These are phyloP conservation scores for Nicator chloris DNA, from an alignment of 2,113 vertebrate genomes.

Conservation along the genomic window DNA sequence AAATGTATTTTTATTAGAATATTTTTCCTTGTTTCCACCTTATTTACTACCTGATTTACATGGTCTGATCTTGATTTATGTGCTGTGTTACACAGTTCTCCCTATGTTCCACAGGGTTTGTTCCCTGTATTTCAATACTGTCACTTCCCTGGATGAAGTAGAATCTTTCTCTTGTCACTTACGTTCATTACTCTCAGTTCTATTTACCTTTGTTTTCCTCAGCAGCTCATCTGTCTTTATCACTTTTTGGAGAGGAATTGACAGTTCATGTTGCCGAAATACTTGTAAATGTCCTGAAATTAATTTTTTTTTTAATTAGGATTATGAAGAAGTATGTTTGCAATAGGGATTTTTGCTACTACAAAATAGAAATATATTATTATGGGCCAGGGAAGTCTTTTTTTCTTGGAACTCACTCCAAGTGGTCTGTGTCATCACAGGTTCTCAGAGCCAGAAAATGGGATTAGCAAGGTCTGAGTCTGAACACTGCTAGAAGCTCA, in stretches of 20 bases:
- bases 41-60: not conserved
- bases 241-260: not conserved
- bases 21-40: not conserved
- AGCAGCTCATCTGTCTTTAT: not conserved
- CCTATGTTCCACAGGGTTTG: not conserved
- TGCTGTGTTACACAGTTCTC: not conserved
- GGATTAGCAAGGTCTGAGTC: not conserved
- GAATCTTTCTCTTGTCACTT: not conserved
- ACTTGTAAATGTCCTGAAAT: not conserved
- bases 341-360: not conserved
- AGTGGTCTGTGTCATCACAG: not conserved
- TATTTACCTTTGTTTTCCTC: not conserved
- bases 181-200: not conserved
- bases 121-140: not conserved
- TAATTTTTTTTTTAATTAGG: not conserved
- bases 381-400: not conserved
- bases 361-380: not conserved
- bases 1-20: not conserved
- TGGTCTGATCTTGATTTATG: not conserved
- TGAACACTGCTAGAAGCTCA: not conserved
- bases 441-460: not conserved
- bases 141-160: not conserved
- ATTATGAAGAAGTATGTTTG: not conserved
- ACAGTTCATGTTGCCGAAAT: not conserved
- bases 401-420: not conserved